Evolutionary conservation across 2,888 invertebrate genomes (phyloP).

Genomic region (Frankliniella intonsa): DNA sequence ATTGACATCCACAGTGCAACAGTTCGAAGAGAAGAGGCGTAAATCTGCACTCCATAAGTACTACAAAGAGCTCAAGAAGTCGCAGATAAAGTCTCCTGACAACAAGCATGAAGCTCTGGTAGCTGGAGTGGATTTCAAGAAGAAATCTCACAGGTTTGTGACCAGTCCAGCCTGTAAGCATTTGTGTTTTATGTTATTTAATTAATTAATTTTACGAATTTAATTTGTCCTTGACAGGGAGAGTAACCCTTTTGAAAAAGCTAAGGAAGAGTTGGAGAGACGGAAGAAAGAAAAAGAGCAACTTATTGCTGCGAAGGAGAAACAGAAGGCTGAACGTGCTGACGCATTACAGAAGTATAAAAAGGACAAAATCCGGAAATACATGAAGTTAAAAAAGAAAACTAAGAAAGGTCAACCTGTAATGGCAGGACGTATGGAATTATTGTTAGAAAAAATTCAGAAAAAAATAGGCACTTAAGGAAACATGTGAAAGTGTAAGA

Average conservation of each 20-base stretch:
- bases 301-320: background rate
- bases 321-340: background rate
- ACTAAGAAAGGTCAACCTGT: conserved; percentile 1
- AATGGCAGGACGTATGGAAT: background rate
- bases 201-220: too few species aligned
- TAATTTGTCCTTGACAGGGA: background rate
- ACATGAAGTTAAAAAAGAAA: background rate
- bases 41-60: background rate
- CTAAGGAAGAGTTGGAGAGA: background rate
- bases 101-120: background rate
- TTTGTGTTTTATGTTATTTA: too few species aligned
- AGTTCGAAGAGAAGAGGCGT: background rate
- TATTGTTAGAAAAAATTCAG: background rate
- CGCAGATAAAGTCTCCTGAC: background rate
- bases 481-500: background rate
- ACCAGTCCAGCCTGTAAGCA: too few species aligned
- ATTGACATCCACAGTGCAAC: background rate
- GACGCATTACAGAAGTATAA: background rate
- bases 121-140: background rate
- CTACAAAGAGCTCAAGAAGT: background rate
- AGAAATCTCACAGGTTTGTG: background rate
- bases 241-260: background rate
- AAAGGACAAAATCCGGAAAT: background rate
- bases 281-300: background rate
- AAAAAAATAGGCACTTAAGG: background rate